phyloP scores from a whole-genome alignment of 2,113 vertebrate species.

The Actinemys pallida region DNA sequence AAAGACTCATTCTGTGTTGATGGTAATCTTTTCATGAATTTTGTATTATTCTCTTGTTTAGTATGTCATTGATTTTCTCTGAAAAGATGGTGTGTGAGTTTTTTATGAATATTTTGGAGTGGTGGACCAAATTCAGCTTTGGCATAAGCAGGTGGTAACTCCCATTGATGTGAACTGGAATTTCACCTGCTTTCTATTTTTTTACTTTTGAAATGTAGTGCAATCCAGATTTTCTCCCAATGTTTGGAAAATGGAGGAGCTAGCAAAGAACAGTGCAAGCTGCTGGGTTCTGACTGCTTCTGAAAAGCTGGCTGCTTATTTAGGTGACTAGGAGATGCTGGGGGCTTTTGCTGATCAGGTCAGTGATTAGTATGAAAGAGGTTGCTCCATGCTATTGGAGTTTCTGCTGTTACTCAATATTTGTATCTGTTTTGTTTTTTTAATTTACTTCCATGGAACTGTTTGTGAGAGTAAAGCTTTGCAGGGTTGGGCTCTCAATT shows the following conservation, averaged over 20 bases:
- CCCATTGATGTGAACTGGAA: neutral
- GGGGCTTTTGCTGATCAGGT: neutral
- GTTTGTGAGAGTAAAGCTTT: neutral
- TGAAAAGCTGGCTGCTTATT: neutral
- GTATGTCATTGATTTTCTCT: slow-evolving; percentile 33
- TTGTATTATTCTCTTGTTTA: slow-evolving; percentile 62
- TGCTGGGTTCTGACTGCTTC: neutral
- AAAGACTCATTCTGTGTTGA: slow-evolving; percentile 46
- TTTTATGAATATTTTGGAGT: neutral
- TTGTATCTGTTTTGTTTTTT: neutral
- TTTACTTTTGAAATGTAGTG: neutral
- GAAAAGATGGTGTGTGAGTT: slow-evolving; percentile 46
- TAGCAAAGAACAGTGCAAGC: neutral
- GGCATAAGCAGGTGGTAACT: neutral
- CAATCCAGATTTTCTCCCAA: neutral
- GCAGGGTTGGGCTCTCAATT: neutral
- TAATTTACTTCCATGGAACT: neutral
- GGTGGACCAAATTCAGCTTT: neutral
- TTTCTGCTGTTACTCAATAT: neutral
- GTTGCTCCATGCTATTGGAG: neutral
- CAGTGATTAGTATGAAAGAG: neutral
- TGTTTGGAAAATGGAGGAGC: neutral
- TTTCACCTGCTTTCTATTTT: neutral
- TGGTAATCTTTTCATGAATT: slow-evolving; percentile 45
- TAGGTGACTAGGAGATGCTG: neutral